Evolutionary conservation across 2,888 invertebrate genomes (phyloP).

Genomic region (Dorcus hopei): DNA sequence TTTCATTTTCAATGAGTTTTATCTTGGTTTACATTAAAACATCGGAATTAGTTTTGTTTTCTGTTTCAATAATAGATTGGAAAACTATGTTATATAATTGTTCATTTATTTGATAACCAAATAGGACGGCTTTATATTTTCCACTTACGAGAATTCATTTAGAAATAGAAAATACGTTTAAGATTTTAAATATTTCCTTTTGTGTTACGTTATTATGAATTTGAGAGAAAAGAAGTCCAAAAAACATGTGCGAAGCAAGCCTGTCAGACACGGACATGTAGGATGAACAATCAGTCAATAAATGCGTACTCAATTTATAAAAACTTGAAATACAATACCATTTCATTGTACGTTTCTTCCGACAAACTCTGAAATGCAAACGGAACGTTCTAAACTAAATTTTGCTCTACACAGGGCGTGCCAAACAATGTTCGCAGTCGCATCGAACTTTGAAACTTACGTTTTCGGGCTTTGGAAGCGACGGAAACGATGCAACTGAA

Average conservation of each 20-base stretch:
- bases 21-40: too few species aligned
- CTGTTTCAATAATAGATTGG: too few species aligned
- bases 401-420: constrained; percentile 18
- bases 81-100: too few species aligned
- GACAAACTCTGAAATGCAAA: constrained; percentile 78
- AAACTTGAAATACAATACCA: constrained; percentile 61
- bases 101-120: too few species aligned
- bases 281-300: constrained; percentile 26
- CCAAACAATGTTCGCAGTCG: too few species aligned
- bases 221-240: constrained; percentile 7
- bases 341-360: constrained; percentile 80
- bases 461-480: background rate
- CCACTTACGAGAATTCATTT: too few species aligned
- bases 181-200: too few species aligned
- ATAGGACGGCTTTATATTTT: too few species aligned
- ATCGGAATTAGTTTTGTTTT: too few species aligned
- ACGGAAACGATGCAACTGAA: background rate
- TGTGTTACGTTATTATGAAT: background rate
- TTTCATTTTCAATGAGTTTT: too few species aligned
- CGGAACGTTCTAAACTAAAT: constrained; percentile 21
- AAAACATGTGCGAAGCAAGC: constrained; percentile 14
- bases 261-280: constrained; percentile 16
- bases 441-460: background rate
- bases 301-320: constrained; percentile 28
- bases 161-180: too few species aligned